Evolutionary conservation across 2,888 invertebrate species (phyloP).

Genomic region (Saturnia pavonia): DNA sequence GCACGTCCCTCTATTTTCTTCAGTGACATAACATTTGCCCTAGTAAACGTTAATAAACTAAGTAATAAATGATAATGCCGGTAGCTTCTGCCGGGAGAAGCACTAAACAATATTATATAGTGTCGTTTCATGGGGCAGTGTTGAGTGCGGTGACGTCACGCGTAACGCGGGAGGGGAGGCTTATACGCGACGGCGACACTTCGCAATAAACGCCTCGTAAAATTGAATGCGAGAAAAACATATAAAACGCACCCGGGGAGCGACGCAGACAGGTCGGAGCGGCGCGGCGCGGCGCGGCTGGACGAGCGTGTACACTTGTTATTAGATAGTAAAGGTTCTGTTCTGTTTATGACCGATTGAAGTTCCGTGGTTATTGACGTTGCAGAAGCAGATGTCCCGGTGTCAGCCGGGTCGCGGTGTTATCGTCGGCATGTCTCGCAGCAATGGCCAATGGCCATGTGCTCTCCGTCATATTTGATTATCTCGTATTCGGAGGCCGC

Average conservation of each 20-base stretch:
- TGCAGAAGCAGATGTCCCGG: not conserved
- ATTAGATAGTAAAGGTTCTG: slow-evolving; percentile 2
- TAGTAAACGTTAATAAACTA: not conserved
- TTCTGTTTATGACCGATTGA: not conserved
- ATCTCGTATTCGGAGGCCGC: not conserved
- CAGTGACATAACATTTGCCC: not conserved
- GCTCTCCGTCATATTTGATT: not conserved
- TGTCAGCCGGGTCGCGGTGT: not conserved
- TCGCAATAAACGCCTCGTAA: slow-evolving; percentile 10
- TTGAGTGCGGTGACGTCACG: not conserved
- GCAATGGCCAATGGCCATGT: not conserved
- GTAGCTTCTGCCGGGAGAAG: not conserved
- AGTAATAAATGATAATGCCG: not conserved
- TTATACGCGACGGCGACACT: not conserved
- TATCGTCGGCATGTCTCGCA: not conserved
- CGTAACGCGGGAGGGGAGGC: not conserved
- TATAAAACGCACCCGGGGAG: not conserved
- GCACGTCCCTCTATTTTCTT: not conserved
- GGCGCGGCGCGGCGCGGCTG: not conserved
- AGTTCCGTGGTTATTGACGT: not conserved
- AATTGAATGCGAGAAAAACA: not conserved
- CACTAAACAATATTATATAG: not conserved
- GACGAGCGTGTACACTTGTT: not conserved
- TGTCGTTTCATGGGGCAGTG: not conserved
- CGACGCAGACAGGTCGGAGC: not conserved